Evolutionary conservation across 2,113 vertebrate species (phyloP).

Genomic region (Ariopsis seemanni): DNA sequence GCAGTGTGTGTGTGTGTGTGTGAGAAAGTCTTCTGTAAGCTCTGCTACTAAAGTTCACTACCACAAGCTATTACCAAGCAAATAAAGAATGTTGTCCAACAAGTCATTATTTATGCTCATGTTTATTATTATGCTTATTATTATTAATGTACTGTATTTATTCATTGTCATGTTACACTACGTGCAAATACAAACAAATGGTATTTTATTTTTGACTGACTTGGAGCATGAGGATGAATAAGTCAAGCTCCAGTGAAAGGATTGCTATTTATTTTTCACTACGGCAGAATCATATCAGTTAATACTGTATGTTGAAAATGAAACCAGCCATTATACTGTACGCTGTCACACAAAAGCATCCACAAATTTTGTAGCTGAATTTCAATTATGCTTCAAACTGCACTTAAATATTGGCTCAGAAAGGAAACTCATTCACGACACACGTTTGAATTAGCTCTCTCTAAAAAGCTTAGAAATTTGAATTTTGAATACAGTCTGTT

Average conservation of each 20-base stretch:
- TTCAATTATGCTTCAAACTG: too few relatives aligned
- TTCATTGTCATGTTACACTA: not conserved
- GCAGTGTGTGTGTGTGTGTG: not conserved
- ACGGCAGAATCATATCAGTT: not conserved
- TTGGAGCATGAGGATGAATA: not conserved
- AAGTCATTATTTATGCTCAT: not conserved
- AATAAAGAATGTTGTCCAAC: not conserved
- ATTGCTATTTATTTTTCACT: not conserved
- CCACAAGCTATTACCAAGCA: not conserved
- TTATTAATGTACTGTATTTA: not conserved
- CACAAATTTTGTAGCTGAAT: too few relatives aligned
- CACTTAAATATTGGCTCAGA: not conserved
- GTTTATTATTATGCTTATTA: not conserved
- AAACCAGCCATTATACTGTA: not conserved
- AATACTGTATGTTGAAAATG: not conserved
- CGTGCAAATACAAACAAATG: not conserved
- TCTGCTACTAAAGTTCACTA: not conserved
- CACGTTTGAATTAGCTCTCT: not conserved
- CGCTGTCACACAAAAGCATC: not conserved
- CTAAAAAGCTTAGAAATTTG: not conserved
- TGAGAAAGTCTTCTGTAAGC: not conserved
- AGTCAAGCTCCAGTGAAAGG: not conserved
- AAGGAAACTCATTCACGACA: not conserved
- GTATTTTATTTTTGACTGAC: not conserved
- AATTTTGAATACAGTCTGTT: too few relatives aligned